Percentiles rank a stretch among this genome's conserved stretches.
phyloP scores from a whole-genome alignment of 1,140 invertebrate species.

The Cephus cinctus region DNA sequence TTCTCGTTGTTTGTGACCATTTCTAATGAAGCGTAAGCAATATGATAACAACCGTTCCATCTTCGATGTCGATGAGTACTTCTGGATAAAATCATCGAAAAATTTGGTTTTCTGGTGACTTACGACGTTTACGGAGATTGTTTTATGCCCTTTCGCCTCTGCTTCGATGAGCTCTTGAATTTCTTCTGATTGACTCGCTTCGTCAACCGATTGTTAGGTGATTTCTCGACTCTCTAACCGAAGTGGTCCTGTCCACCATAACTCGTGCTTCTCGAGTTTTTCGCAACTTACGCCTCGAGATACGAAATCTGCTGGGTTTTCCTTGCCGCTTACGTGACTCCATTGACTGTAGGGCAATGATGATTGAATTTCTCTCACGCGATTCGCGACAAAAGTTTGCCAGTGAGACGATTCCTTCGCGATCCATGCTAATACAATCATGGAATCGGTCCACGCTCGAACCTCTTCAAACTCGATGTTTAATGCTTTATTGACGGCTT shows the following conservation, averaged over 20 bases:
- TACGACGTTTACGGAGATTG: no score
- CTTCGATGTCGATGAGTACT: background rate
- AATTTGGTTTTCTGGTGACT: no score
- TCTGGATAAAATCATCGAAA: background rate
- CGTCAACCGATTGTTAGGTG: no score
- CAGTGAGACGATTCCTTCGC: slow-evolving; percentile 16
- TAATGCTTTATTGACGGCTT: slow-evolving; percentile 1
- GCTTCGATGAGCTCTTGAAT: no score
- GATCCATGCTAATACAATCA: slow-evolving; percentile 41
- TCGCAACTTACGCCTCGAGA: slow-evolving; percentile 19
- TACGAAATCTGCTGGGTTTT: slow-evolving; percentile 34
- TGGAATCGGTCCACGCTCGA: slow-evolving; percentile 13
- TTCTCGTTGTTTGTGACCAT: background rate
- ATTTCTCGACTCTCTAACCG: no score
- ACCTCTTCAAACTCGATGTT: background rate
- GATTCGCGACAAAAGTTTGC: slow-evolving; percentile 18
- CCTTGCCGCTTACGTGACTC: slow-evolving; percentile 10
- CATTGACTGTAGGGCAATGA: no score
- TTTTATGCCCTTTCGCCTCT: no score
- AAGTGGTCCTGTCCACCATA: slow-evolving; percentile 9
- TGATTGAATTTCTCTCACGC: no score
- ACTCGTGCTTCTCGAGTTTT: background rate
- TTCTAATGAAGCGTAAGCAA: background rate
- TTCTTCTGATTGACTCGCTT: no score
- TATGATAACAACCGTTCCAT: background rate